Conservation (phyloP, 2,797 vertebrate species). For the Bradypus variegatus region DNA sequence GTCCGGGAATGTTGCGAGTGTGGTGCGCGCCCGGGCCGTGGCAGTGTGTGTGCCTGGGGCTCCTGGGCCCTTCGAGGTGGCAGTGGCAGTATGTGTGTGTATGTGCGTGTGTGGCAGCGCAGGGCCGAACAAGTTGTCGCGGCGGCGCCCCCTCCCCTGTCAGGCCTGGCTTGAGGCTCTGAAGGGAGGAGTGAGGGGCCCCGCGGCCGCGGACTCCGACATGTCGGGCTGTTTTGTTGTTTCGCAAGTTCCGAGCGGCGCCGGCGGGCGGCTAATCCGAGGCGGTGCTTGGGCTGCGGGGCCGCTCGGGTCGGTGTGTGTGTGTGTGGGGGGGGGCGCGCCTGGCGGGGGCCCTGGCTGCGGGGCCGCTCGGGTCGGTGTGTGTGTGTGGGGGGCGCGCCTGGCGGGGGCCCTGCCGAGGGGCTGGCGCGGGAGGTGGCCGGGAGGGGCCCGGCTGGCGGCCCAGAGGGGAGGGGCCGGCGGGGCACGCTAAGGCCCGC, state of each 20-base stretch:
- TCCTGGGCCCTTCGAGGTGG: constrained; percentile 37
- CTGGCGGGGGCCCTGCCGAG: too few species aligned
- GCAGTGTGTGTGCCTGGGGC: constrained; percentile 32
- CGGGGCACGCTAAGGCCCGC: not conserved
- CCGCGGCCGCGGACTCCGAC: constrained; percentile 53
- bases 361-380: not conserved
- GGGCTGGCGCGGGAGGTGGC: not conserved
- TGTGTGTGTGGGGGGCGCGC: too few species aligned
- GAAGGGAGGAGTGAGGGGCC: not conserved
- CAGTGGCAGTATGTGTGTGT: constrained; percentile 1
- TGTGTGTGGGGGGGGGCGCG: too few species aligned
- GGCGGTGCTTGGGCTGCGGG: constrained; percentile 43
- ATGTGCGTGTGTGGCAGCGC: constrained; percentile 30
- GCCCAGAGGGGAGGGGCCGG: not conserved
- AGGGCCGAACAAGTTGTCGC: constrained; percentile 55
- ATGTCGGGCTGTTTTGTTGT: constrained; percentile 62
- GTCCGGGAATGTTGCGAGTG: constrained; percentile 53
- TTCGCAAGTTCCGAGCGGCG: constrained; percentile 61
- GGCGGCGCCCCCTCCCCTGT: not conserved
- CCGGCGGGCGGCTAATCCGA: constrained; percentile 28
- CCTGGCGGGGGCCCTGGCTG: not conserved
- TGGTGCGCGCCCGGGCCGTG: constrained; percentile 42
- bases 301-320: not conserved
- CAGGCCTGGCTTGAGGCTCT: constrained; percentile 22
- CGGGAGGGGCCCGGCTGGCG: not conserved